Evolutionary conservation across 2,797 vertebrate genomes (phyloP).

Genomic region (Gymnothorax reevesii): DNA sequence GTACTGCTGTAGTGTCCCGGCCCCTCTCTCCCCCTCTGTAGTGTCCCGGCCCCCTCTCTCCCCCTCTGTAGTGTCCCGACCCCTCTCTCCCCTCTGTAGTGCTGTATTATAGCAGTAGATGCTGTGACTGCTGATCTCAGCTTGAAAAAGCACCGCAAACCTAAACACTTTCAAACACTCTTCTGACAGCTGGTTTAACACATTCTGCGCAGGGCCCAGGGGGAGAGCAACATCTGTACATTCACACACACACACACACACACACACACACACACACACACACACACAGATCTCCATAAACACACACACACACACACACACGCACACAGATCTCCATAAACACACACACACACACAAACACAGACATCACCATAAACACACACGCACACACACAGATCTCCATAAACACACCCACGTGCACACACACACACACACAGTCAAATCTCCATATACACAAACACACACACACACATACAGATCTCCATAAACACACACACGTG

Average conservation of each 20-base stretch:
- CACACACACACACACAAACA: background rate
- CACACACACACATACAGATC: conserved; percentile 14
- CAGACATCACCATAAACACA: background rate
- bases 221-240: background rate
- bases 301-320: conserved; percentile 16
- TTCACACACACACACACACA: conserved; percentile 9
- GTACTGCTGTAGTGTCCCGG: too few species aligned
- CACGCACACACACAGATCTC: too few species aligned
- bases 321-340: conserved; percentile 14
- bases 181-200: conserved; percentile 12
- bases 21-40: background rate
- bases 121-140: background rate
- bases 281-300: background rate
- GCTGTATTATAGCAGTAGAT: background rate
- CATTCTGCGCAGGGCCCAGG: background rate
- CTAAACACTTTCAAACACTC: too few species aligned
- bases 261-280: background rate
- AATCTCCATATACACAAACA: background rate
- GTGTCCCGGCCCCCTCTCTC: too few species aligned
- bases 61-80: background rate
- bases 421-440: background rate
- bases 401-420: background rate
- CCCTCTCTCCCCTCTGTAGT: background rate
- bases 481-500: background rate
- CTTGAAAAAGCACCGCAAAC: background rate